Evolutionary conservation across 2,797 vertebrate species (phyloP).

Genomic region (Naso thynnoides): DNA sequence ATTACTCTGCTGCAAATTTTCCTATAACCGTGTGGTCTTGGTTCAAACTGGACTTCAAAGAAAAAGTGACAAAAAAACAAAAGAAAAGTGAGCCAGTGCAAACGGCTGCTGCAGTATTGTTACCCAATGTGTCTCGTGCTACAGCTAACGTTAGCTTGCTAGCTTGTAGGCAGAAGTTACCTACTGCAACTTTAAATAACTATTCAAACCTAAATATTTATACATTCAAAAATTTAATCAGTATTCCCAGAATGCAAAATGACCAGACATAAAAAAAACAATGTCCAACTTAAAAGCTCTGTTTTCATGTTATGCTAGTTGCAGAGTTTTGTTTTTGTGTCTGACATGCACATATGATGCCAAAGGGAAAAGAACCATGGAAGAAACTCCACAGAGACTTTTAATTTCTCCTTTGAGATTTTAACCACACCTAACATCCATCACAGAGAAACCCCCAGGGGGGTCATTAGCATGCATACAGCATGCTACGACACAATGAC

Average conservation of each 20-base stretch:
- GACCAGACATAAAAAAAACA: not conserved
- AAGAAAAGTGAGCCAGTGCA: no score
- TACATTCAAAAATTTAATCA: not conserved
- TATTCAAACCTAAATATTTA: no score
- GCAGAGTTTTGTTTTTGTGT: constrained; percentile 67
- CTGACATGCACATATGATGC: constrained; percentile 25
- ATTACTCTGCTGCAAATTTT: no score
- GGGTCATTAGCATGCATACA: constrained; percentile 62
- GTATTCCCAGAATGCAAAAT: not conserved
- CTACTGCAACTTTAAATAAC: no score
- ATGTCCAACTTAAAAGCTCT: not conserved
- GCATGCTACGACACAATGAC: constrained; percentile 18
- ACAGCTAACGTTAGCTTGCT: no score
- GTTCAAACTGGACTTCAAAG: no score
- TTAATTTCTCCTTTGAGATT: constrained; percentile 53
- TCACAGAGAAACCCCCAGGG: constrained; percentile 41
- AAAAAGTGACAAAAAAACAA: no score
- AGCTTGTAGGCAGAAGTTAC: no score
- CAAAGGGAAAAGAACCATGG: constrained; percentile 68
- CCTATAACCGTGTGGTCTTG: no score
- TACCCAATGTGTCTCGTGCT: no score
- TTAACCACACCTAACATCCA: constrained; percentile 64
- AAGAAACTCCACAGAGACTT: constrained; percentile 56
- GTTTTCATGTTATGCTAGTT: constrained; percentile 4
- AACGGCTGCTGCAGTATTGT: no score